A percentile compares a stretch with the other conserved stretches of the same genome.
Evolutionary conservation across 1,140 invertebrate species (phyloP).

Genomic region (Aphaenogaster rudis): DNA sequence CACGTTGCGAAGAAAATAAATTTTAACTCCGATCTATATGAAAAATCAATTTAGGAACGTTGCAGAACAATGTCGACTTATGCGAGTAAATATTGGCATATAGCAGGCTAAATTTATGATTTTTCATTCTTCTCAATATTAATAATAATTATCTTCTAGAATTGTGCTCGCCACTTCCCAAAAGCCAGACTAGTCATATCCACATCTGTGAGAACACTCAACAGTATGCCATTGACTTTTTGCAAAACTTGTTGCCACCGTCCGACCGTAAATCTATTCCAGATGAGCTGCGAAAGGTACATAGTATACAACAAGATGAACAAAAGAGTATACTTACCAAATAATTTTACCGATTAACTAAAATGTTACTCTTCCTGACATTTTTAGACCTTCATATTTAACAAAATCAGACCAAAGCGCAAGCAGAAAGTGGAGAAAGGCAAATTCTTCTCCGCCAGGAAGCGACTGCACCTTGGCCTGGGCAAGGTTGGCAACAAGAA

Average conservation of each 20-base stretch:
- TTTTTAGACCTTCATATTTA: slow-evolving; percentile 82
- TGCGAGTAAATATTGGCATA: not conserved
- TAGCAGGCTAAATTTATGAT: not conserved
- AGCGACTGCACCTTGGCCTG: slow-evolving; percentile 88
- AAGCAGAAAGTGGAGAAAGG: slow-evolving; percentile 84
- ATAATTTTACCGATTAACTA: not conserved
- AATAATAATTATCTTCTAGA: slow-evolving; percentile 64
- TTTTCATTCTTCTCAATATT: not conserved
- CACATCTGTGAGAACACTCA: slow-evolving; percentile 79
- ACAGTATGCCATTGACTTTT: slow-evolving; percentile 79
- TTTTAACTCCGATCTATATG: not conserved
- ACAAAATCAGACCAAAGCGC: slow-evolving; percentile 85
- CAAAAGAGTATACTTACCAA: not conserved
- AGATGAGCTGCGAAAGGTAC: slow-evolving; percentile 83
- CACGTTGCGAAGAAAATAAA: not conserved
- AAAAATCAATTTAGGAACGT: not conserved
- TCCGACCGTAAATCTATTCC: slow-evolving; percentile 78
- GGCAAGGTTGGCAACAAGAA: slow-evolving; percentile 87
- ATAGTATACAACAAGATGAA: slow-evolving; percentile 23
- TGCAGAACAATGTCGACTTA: not conserved
- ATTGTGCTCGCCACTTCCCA: slow-evolving; percentile 79
- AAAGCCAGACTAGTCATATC: slow-evolving; percentile 71
- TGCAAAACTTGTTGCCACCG: slow-evolving; percentile 80
- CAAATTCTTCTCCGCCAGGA: slow-evolving; percentile 86
- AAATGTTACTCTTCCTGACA: not conserved